These are phyloP conservation scores for Leiothrix lutea DNA, from an alignment of 2,113 vertebrate genomes.

Conservation along the genomic window DNA sequence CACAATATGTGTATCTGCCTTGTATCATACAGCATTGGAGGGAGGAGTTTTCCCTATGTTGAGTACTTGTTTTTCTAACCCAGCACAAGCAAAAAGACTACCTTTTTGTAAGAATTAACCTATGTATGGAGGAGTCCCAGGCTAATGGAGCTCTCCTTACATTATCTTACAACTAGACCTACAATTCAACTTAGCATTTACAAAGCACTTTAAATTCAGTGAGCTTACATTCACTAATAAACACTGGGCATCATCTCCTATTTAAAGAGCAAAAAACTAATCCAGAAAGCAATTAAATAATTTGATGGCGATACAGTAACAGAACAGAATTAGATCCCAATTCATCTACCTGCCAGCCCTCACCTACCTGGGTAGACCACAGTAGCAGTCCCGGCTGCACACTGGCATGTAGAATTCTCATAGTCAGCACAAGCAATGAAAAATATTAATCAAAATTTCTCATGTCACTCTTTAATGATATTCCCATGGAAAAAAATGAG, in stretches of 20 bases:
- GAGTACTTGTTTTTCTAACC: neutral
- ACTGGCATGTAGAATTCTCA: neutral
- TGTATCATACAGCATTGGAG: neutral
- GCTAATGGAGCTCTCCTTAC: neutral
- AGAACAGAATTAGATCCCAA: neutral
- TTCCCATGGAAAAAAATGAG: neutral
- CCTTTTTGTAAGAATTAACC: neutral
- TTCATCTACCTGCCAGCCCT: neutral
- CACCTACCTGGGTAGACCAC: neutral
- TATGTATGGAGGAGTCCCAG: neutral
- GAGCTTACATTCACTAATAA: neutral
- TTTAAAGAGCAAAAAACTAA: neutral
- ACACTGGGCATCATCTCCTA: neutral
- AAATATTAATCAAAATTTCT: constrained; percentile 24
- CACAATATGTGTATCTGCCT: neutral
- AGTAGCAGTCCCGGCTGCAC: neutral
- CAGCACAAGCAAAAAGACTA: neutral
- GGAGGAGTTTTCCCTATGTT: neutral
- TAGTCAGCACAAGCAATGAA: neutral
- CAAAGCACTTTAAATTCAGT: neutral
- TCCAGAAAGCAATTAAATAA: neutral
- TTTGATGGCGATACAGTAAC: neutral
- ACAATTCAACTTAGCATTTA: neutral
- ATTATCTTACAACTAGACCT: neutral
- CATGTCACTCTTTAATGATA: neutral